phyloP scores from a whole-genome alignment of 2,888 invertebrate species.

The Eucera pruinosa region DNA sequence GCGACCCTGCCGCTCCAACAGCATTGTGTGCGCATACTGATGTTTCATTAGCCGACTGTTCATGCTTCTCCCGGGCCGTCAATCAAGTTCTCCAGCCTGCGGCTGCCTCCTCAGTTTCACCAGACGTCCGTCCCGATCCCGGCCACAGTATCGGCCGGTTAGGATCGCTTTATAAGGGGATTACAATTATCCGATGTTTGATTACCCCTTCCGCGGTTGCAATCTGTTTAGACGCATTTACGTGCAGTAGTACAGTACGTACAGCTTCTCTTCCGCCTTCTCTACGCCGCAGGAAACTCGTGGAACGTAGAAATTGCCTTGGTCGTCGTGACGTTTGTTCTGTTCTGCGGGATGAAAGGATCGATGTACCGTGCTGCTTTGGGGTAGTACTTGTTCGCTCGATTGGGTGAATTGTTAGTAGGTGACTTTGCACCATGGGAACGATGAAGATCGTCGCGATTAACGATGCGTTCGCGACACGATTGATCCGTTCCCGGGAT shows the following conservation, averaged over 20 bases:
- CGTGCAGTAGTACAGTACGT: constrained; percentile 14
- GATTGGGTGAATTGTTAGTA: not conserved
- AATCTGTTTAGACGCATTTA: constrained; percentile 66
- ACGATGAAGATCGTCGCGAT: constrained; percentile 3
- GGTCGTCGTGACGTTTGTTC: constrained; percentile 3
- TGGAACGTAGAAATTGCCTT: not conserved
- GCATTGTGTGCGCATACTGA: constrained; percentile 81
- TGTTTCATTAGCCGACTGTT: constrained; percentile 83
- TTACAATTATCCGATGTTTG: constrained; percentile 76
- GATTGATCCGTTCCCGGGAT: not conserved
- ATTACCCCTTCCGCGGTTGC: constrained; percentile 66
- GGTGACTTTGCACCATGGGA: not conserved
- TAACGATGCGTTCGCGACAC: not conserved
- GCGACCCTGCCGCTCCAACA: constrained; percentile 58
- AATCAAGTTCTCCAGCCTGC: constrained; percentile 79
- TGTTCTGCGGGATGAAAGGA: constrained; percentile 2
- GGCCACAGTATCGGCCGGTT: constrained; percentile 64
- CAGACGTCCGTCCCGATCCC: constrained; percentile 50
- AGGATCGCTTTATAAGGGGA: constrained; percentile 78
- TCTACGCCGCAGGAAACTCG: not conserved
- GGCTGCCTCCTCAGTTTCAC: constrained; percentile 71
- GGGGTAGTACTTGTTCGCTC: not conserved
- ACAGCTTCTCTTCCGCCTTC: not conserved
- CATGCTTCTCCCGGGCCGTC: constrained; percentile 79
- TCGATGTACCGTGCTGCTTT: not conserved